Percentiles rank a stretch among this genome's conserved stretches.
Conservation (phyloP, 1,140 invertebrate species). For the Pissodes strobi region DNA sequence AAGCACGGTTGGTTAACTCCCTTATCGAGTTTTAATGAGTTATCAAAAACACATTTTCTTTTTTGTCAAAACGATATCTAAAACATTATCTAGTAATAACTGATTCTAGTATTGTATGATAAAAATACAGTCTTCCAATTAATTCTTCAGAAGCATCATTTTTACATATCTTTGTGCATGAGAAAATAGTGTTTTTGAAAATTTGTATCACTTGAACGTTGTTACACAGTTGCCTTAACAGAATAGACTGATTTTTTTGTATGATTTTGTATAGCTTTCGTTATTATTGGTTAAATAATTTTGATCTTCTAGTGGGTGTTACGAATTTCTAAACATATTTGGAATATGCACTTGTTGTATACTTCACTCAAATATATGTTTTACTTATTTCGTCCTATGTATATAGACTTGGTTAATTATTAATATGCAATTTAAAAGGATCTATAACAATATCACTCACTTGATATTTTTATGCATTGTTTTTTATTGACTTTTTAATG, state of each 20-base stretch:
- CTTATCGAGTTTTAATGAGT: no score
- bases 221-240: slow-evolving; percentile 36
- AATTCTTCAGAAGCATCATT: background rate
- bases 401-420: background rate
- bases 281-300: slow-evolving; percentile 4
- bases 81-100: background rate
- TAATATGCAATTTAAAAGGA: background rate
- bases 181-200: background rate
- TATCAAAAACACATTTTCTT: background rate
- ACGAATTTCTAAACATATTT: background rate
- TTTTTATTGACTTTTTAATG: background rate
- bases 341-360: slow-evolving; percentile 18
- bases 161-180: background rate
- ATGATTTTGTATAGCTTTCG: slow-evolving; percentile 27
- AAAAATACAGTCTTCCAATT: background rate
- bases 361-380: slow-evolving; percentile 3
- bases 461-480: background rate
- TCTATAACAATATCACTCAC: slow-evolving; percentile 2
- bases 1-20: no score
- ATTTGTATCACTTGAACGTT: background rate
- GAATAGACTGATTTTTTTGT: slow-evolving; percentile 39
- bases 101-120: background rate
- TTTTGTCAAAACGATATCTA: background rate
- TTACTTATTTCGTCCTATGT: background rate
- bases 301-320: background rate